Evolutionary conservation across 2,113 vertebrate genomes (phyloP), one percentile per base, ranked within the genome.

Genomic region (Stegastes partitus): DNA sequence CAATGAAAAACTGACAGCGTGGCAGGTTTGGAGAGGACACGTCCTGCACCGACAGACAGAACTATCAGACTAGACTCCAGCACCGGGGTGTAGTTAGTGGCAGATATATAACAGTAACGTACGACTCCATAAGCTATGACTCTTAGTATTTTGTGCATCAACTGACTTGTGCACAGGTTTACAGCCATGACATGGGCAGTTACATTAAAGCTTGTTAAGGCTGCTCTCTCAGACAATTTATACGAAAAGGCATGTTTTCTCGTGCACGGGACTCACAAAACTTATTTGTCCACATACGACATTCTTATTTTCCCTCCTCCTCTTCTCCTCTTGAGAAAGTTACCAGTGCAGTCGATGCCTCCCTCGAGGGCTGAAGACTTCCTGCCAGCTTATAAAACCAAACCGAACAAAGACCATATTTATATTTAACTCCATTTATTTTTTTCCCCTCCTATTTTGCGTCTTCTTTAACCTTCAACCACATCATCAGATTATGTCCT

Each of bases 191-290:
- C n/a, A 53, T 23, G 54, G 39, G 42, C 34, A 51, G 58, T 79
- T 72, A 45, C 49, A 68, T 72, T 57, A 47, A 87, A 80, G 74
- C 72, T 34, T 74, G 18, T 67, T 59, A 50, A 74, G 53, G 44
- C 76, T 81, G 56, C 71, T 67, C 47, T 86, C 50, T 63, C 58
- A 79, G 82, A 73, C 45, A 79, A 74, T 89, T 81, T 72, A 54
- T 65, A 39, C 80, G 77, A 80, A n/a, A 77, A 79, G 73, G 78
- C 86, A 90, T 84, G 74, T 72, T 84, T 82, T 83, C 66, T 89
- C 34, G 51, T 83, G 87, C 79, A 88, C 74, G 70, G 53, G 59
- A 42, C 70, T 81, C 68, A 82, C 71, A 83, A 74, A 85, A 83
- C 79, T 78, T 86, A 73, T 84, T 81, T 81, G 82, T 83, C 77